Evolutionary conservation across 2,888 invertebrate species (phyloP).

Genomic region (Euplexia lucipara): DNA sequence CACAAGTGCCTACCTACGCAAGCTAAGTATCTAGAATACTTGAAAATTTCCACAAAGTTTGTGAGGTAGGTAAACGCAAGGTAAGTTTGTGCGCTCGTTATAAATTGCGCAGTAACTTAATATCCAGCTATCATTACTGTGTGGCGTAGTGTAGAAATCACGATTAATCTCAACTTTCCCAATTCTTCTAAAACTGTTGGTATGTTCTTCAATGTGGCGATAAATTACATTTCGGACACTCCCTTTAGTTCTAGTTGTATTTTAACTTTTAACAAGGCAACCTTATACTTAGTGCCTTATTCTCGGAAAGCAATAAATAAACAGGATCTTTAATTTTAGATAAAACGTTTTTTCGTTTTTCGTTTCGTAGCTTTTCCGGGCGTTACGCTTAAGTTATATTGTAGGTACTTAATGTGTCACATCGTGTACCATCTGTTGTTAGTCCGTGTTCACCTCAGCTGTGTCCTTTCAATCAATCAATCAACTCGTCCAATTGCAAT

Average conservation of each 20-base stretch:
- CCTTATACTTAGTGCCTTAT: neutral
- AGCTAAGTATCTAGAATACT: conserved; percentile 9
- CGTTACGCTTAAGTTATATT: neutral
- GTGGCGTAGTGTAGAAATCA: conserved; percentile 3
- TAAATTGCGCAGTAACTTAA: conserved; percentile 16
- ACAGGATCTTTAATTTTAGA: neutral
- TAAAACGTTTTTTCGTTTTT: neutral
- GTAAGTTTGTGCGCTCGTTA: conserved; percentile 20
- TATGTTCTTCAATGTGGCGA: neutral
- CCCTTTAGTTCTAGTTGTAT: conserved; percentile 1
- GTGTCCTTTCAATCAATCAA: conserved; percentile 24
- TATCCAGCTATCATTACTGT: conserved; percentile 4
- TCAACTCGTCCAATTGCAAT: conserved; percentile 5
- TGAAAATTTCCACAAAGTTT: conserved; percentile 15
- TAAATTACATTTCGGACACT: conserved; percentile 11
- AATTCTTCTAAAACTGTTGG: conserved; percentile 8
- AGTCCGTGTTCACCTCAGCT: neutral
- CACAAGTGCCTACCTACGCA: neutral
- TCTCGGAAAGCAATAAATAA: conserved; percentile 7
- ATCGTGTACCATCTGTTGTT: conserved; percentile 1
- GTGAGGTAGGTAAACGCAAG: neutral
- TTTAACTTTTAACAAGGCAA: neutral
- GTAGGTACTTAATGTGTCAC: conserved; percentile 15
- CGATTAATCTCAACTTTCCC: conserved; percentile 6
- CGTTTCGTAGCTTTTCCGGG: conserved; percentile 7